Conservation (phyloP, 2,113 vertebrate species). For the Nerophis lumbriciformis region DNA sequence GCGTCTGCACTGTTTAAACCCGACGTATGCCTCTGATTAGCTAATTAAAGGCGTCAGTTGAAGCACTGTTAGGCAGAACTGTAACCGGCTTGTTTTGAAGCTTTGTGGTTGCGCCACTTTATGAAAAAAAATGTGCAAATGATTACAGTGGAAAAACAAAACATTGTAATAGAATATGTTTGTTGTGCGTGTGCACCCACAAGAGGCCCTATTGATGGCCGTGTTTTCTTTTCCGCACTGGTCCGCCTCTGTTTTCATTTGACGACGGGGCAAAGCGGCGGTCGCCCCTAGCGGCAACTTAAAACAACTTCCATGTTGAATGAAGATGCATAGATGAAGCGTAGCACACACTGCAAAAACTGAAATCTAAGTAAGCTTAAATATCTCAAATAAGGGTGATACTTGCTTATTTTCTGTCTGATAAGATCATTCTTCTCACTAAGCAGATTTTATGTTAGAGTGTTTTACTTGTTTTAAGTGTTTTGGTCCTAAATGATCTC, state of each 20-base stretch:
- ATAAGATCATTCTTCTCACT: too few species aligned
- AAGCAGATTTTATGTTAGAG: too few species aligned
- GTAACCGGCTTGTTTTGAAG: conserved; percentile 55
- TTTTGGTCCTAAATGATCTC: too few species aligned
- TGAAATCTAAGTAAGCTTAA: too few species aligned
- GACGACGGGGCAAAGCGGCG: conserved; percentile 24
- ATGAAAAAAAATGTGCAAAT: conserved; percentile 41
- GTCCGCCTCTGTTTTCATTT: conserved; percentile 50
- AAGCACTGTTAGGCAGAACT: conserved; percentile 52
- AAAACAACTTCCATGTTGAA: conserved; percentile 58
- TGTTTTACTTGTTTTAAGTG: too few species aligned
- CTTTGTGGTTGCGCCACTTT: conserved; percentile 34
- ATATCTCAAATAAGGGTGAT: too few species aligned
- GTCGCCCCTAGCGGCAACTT: conserved; percentile 44
- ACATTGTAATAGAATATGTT: conserved; percentile 62
- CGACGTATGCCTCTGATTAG: conserved; percentile 67
- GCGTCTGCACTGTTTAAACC: conserved; percentile 45
- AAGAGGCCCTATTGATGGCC: conserved; percentile 57
- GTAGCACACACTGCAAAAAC: conserved; percentile 10
- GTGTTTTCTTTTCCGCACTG: conserved; percentile 55
- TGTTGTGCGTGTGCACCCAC: conserved; percentile 56
- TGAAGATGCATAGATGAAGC: conserved; percentile 37
- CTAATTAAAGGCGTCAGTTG: conserved; percentile 60
- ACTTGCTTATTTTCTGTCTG: too few species aligned
- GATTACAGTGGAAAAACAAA: conserved; percentile 55